Conservation (phyloP, 2,888 invertebrate species). For the Ormyrus labotus region DNA sequence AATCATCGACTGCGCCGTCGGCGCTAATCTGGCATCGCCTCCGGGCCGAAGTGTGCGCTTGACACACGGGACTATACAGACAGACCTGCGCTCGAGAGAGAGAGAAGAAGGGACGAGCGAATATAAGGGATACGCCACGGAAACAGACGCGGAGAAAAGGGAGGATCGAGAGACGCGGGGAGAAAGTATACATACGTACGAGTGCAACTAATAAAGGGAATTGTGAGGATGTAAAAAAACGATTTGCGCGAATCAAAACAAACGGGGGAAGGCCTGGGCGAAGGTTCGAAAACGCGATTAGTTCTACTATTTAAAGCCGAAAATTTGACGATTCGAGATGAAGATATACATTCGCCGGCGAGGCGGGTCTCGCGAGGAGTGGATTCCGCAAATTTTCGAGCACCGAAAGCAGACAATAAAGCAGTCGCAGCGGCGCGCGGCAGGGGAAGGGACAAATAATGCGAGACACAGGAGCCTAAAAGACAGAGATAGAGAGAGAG, state of each 20-base stretch:
- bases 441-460: no score
- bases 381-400: no score
- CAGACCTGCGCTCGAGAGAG: not conserved
- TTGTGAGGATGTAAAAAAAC: constrained; percentile 28
- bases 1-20: constrained; percentile 44
- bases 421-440: no score
- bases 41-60: constrained; percentile 25
- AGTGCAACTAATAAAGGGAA: constrained; percentile 34
- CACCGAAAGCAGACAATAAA: no score
- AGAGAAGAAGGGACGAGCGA: constrained; percentile 24
- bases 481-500: not conserved
- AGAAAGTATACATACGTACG: no score
- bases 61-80: not conserved
- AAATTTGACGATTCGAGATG: no score
- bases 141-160: not conserved
- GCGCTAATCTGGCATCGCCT: constrained; percentile 49
- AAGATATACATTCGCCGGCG: no score
- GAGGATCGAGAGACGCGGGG: no score
- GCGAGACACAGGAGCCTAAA: no score
- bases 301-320: no score
- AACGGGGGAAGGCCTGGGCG: not conserved
- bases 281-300: not conserved
- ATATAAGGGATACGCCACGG: not conserved
- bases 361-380: no score
- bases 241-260: constrained; percentile 31